Conservation (phyloP, 1,140 invertebrate species). For the Drosophila nigromelanica region DNA sequence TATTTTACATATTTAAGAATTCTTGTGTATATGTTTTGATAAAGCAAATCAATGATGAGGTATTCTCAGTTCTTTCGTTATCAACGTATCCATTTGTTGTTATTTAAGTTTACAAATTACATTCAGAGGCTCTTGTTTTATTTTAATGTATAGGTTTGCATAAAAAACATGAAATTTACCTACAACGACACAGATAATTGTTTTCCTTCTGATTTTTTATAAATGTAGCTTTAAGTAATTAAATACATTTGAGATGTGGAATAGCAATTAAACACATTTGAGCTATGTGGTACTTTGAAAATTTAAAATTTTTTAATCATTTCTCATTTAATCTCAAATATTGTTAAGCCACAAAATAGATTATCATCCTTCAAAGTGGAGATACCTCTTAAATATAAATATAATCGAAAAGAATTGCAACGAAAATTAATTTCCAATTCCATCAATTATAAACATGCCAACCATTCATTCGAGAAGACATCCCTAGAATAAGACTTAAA, state of each 20-base stretch:
- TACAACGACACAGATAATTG: background rate
- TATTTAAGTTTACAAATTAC: background rate
- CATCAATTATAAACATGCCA: conserved; percentile 23
- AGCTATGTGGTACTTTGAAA: background rate
- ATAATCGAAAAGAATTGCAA: conserved; percentile 54
- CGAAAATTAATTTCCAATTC: conserved; percentile 47
- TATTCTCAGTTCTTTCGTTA: background rate
- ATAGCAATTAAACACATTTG: background rate
- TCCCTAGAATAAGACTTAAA: conserved; percentile 44
- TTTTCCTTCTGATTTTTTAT: background rate
- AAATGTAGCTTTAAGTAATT: background rate
- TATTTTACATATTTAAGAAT: background rate
- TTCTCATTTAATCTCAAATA: conserved; percentile 6
- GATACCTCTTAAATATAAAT: conserved; percentile 13
- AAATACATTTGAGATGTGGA: background rate
- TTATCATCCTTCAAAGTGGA: background rate
- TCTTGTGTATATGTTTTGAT: background rate
- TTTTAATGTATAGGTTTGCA: background rate
- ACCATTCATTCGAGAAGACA: conserved; percentile 46
- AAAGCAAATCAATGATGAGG: background rate
- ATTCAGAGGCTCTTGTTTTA: conserved; percentile 3
- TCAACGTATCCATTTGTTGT: background rate
- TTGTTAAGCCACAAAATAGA: conserved; percentile 12
- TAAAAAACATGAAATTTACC: too few species aligned
- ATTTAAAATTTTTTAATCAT: background rate